Conservation (phyloP, 1,140 invertebrate species). For the Drosophila tani region DNA sequence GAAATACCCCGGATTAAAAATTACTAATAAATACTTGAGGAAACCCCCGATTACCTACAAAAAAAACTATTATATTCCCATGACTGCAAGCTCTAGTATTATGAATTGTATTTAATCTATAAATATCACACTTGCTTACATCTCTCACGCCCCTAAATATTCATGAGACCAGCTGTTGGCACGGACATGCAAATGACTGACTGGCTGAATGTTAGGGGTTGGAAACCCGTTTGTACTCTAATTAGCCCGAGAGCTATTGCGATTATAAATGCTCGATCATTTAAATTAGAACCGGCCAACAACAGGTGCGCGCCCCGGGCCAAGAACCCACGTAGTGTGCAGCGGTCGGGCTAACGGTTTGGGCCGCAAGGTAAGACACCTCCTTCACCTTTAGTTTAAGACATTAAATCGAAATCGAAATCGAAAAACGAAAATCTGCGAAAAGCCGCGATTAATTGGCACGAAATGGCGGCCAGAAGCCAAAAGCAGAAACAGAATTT, state of each 20-base stretch:
- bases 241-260: slow-evolving; percentile 63
- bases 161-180: slow-evolving; percentile 40
- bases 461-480: slow-evolving; percentile 64
- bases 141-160: slow-evolving; percentile 46
- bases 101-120: not conserved
- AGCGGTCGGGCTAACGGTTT: slow-evolving; percentile 65
- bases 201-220: slow-evolving; percentile 19
- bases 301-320: slow-evolving; percentile 70
- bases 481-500: slow-evolving; percentile 39
- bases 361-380: slow-evolving; percentile 47
- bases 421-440: slow-evolving; percentile 18
- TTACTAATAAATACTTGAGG: not conserved
- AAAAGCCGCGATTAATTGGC: slow-evolving; percentile 75
- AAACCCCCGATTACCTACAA: not conserved
- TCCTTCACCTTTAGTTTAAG: slow-evolving; percentile 22
- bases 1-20: not conserved
- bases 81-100: not conserved
- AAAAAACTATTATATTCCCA: not conserved
- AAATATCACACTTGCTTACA: slow-evolving; percentile 26
- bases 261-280: slow-evolving; percentile 67
- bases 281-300: slow-evolving; percentile 71
- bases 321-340: slow-evolving; percentile 25
- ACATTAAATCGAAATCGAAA: not conserved
- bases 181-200: slow-evolving; percentile 50
- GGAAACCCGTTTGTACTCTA: slow-evolving; percentile 67